Evolutionary conservation across 23 tunicate genomes (phyloP), one percentile per base, ranked within the genome.

Genomic region (Oikopleura dioica): DNA sequence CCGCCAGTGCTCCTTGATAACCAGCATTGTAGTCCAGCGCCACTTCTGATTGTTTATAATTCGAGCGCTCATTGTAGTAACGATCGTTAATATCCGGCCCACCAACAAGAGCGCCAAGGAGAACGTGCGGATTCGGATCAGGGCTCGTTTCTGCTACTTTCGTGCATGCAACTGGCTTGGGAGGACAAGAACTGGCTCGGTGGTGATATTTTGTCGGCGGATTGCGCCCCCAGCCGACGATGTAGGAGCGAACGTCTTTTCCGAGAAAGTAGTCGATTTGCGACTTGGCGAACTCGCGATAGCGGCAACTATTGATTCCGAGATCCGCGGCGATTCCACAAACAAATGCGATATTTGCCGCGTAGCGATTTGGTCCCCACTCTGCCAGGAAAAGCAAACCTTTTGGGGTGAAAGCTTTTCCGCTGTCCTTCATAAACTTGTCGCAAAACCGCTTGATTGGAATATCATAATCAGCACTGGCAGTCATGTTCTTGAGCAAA

Each of bases 131-230:
- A 76, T 86, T 94, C 2, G 79, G 79, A 68, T 37, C 69, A 36
- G 58, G 37, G 36, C 75, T 78, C 21, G 59, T 37, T 35, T 82
- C 37, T 38, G 77, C 79, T 35, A 69, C 37, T 37, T 79, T 78
- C 12, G 85, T 82, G 35, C 97, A 91, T 9, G 75, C 63, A 12
- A 26, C 69, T 26, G 84, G 87, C 0, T 79, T 59, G 16, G 38
- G 32, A 0, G 97, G 97, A 51, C 97, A 91, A 16, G 97, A 85
- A 68, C 92, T 85, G 68, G 81, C 77, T 79, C 92, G 82, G 80
- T 91, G 97, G 51, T 87, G 81, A 1, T 92, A 92, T 37, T 82
- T 76, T n/a, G 80, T 85, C 33, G 97, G 97, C 34, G 97, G 97
- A 50, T 44, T 82, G 0, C 92, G 87, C 1, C 97, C 97, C 76